Evolutionary conservation across 2,113 vertebrate genomes (phyloP), one percentile per base, ranked within the genome.

Genomic region (Oriolus oriolus): DNA sequence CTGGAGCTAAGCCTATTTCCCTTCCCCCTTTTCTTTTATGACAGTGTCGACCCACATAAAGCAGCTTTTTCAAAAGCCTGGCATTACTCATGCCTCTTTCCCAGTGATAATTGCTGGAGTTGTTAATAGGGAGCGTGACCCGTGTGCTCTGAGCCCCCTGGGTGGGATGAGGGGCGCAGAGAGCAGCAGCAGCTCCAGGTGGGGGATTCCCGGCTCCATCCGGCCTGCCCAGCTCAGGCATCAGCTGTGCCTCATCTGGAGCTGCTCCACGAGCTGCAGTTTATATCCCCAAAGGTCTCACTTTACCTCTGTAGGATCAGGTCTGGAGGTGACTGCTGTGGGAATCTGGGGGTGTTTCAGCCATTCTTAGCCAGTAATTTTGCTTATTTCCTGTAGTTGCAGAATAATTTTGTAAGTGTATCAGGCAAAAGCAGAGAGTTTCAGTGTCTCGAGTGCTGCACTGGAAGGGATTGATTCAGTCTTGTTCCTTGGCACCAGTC

Each of bases 41-140:
- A 45, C 13, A 49, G 9, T 15, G 44, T 69, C 59, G 28, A 8
- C 19, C 28, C 13, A 4, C 5, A 0, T 33, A 49, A 81, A 78
- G 24, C 19, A 69, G 31, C 19, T 45, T 77, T 87, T 60, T 45
- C 28, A 45, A 42, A 42, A 66, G 39, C 15, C 45, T 1, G 0
- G 15, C 27, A 9, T 69, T 35, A 20, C 8, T 57, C 1, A 4
- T 69, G 65, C 86, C 44, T 53, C 41, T 77, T 56, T 84, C 7
- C 7, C 1, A 1, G 12, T 60, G n/a, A 2, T 31, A n/a, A 52
- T 45, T 56, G 6, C 41, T n/a, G 17, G 9, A 64, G 47, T 3
- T 70, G n/a, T 44, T 35, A 44, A 24, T 4, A 23, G 44, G 41
- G 65, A 49, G 37, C 15, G 6, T 11, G 31, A 22, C 19, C 64